Base-by-base conservation (phyloP, 2,888 invertebrate species). In the Latrodectus elegans region DNA sequence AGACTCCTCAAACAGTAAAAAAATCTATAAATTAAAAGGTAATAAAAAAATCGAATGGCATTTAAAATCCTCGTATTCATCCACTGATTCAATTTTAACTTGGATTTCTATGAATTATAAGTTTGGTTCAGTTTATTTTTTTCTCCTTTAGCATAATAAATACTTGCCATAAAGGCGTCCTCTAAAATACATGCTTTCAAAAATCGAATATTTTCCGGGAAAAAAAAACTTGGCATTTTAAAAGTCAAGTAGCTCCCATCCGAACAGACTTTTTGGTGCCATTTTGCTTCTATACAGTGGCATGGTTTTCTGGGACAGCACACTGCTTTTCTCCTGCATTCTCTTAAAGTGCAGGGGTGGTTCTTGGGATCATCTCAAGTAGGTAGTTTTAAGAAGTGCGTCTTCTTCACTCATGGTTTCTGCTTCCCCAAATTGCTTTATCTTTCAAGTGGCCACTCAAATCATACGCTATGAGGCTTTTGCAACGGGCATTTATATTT, bases 361-460 rank as follows among this genome's bases (percentile, higher is more conserved):
- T 22, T 14, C 52, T 55, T 55, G 51, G 77, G 65, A 11, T 38
- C 49, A 52, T 10, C 77, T 77, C 51, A 77, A 84, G 84, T 84
- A 65, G 84, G 22, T 71, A 71, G 77, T 49, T 68, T 67, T 53
- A 55, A 74, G 67, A 53, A 81, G 74, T 17, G 64, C 38, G 53
- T 38, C 74, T 70, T 64, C 49, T 26, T 64, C 71, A 38, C 64
- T 76, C 76, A 76, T 64, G 70, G 60, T 55, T 65, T 17, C 26
- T n/a, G 52, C 38, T 15, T 51, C 72, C 65, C 38, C 72, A 26
- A 73, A 76, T 68, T 75, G 70, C 73, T 72, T 84, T 84, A 84
- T 84, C 84, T 17, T 68, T 78, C 53, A 72, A 84, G 84, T 78
- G 84, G 72, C 52, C 26, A 78, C 84, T 84, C 49, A n/a, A 84